These are phyloP conservation scores for Cosmorhoe ocellata DNA, from an alignment of 2,888 invertebrate species.

Conservation along the genomic window DNA sequence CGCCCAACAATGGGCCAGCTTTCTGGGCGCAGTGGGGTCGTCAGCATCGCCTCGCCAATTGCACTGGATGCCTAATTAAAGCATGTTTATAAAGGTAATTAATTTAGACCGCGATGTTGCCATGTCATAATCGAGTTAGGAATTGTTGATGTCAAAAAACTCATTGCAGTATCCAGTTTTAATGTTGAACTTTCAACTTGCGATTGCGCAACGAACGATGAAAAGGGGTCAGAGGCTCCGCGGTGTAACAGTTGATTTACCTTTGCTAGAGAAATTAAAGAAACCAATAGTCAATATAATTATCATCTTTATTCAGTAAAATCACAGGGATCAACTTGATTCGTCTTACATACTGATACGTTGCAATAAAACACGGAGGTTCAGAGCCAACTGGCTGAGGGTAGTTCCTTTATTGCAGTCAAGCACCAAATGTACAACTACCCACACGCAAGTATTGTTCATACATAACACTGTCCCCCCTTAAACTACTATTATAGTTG, in stretches of 20 bases:
- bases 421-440: too few relatives aligned
- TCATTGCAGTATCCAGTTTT: constrained; percentile 25
- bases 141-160: constrained; percentile 32
- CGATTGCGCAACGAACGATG: not conserved
- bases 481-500: too few relatives aligned
- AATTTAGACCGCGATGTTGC: constrained; percentile 53
- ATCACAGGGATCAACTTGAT: too few relatives aligned
- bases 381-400: too few relatives aligned
- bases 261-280: not conserved
- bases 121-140: constrained; percentile 38
- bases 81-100: constrained; percentile 71
- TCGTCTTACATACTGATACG: too few relatives aligned
- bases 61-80: constrained; percentile 63
- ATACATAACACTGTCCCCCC: too few relatives aligned
- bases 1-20: constrained; percentile 50
- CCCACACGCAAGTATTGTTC: too few relatives aligned
- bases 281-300: too few relatives aligned
- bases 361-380: too few relatives aligned
- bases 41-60: constrained; percentile 47
- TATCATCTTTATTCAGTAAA: too few relatives aligned
- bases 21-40: constrained; percentile 47
- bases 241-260: not conserved
- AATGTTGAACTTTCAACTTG: constrained; percentile 8
- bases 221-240: too few relatives aligned
- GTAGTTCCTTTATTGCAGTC: too few relatives aligned